phyloP scores from a whole-genome alignment of 2,113 vertebrate species.

The Eleginops maclovinus region DNA sequence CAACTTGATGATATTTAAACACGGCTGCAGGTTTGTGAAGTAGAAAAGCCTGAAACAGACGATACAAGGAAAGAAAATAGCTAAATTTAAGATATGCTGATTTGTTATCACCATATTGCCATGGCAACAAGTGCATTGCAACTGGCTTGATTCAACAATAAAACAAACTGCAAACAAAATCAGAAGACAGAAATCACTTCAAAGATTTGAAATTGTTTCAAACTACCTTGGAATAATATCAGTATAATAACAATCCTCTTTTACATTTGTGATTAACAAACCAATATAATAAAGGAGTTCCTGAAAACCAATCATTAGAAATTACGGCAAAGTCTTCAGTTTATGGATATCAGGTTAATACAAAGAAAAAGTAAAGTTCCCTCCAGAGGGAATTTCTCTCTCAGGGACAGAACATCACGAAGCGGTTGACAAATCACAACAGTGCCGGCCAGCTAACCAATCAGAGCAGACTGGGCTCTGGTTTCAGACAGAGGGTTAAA shows the following conservation, averaged over 20 bases:
- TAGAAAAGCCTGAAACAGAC: neutral
- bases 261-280: neutral
- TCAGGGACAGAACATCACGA: too few relatives aligned
- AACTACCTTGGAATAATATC: too few relatives aligned
- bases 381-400: too few relatives aligned
- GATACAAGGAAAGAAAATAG: neutral
- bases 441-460: too few relatives aligned
- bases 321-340: neutral
- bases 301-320: neutral
- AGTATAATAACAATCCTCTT: neutral
- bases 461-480: too few relatives aligned
- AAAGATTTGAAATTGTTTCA: too few relatives aligned
- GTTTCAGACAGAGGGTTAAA: too few relatives aligned
- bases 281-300: neutral
- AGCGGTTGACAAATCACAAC: too few relatives aligned
- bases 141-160: neutral
- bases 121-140: slow-evolving; percentile 15
- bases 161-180: neutral
- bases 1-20: neutral
- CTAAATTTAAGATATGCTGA: neutral
- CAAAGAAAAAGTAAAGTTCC: too few relatives aligned
- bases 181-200: neutral
- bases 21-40: neutral
- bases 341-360: neutral
- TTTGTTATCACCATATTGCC: slow-evolving; percentile 1